Evolutionary conservation across 2,888 invertebrate genomes (phyloP).

Genomic region (Amaurobius ferox): DNA sequence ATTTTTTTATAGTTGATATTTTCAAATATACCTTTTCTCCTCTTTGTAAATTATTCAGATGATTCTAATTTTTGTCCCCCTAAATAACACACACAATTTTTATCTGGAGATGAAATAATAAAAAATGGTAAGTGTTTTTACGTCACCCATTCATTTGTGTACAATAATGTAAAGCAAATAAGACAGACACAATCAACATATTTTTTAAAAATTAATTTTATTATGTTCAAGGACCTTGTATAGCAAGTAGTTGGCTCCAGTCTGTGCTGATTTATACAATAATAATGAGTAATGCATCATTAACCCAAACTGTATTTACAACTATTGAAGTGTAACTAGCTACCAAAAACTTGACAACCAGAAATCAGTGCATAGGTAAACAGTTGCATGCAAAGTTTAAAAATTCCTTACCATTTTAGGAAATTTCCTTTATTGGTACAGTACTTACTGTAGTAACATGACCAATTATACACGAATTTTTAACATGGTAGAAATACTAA

Average conservation of each 20-base stretch:
- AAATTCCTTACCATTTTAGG: not conserved
- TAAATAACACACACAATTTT: too few species aligned
- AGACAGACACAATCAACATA: not conserved
- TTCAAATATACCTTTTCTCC: too few species aligned
- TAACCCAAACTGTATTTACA: constrained; percentile 44
- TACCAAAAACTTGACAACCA: constrained; percentile 8
- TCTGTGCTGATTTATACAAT: constrained; percentile 47
- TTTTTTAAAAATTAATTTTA: constrained; percentile 70
- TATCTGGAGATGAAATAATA: too few species aligned
- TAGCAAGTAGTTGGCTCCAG: constrained; percentile 70
- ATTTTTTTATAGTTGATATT: too few species aligned
- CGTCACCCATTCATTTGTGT: too few species aligned
- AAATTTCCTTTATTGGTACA: too few species aligned
- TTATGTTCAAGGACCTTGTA: constrained; percentile 65
- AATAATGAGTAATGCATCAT: constrained; percentile 46
- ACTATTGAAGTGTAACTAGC: constrained; percentile 18
- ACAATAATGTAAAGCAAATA: not conserved
- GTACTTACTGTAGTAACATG: not conserved
- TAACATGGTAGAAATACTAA: too few species aligned
- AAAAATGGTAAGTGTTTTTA: too few species aligned
- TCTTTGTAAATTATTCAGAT: too few species aligned
- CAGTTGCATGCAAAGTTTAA: not conserved
- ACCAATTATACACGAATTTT: too few species aligned
- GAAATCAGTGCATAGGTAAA: constrained; percentile 11
- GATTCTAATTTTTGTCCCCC: too few species aligned